Percentiles rank a stretch among this genome's conserved stretches.
Conservation (phyloP, 2,888 invertebrate genomes). For the Euzetes globulus region DNA sequence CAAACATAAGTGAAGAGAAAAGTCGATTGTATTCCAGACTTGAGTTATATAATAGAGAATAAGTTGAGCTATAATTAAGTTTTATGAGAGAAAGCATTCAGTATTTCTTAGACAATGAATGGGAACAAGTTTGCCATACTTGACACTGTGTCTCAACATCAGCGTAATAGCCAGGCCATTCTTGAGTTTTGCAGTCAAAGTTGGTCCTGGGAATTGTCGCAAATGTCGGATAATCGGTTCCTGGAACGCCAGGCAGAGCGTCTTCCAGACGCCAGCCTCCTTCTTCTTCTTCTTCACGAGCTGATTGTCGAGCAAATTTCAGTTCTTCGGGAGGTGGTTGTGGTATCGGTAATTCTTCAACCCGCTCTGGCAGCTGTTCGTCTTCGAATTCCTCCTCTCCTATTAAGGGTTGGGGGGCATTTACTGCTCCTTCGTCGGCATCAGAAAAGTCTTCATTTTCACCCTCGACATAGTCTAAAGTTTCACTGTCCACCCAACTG, state of each 20-base stretch:
- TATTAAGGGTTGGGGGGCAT: not conserved
- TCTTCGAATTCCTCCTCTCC: not conserved
- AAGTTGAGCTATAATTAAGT: not conserved
- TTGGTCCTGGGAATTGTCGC: constrained; percentile 45
- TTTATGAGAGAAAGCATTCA: not conserved
- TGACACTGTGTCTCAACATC: constrained; percentile 41
- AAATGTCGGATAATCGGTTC: constrained; percentile 59
- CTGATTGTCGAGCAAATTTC: not conserved
- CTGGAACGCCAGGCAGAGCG: constrained; percentile 59
- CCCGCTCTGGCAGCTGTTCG: constrained; percentile 1
- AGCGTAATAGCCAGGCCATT: constrained; percentile 41
- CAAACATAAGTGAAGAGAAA: too few relatives aligned
- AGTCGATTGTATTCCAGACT: too few relatives aligned
- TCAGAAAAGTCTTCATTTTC: not conserved
- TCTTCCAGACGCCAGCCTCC: constrained; percentile 27
- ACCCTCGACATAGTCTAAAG: not conserved
- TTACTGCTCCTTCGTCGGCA: not conserved
- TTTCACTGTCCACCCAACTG: constrained; percentile 25
- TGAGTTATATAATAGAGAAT: not conserved
- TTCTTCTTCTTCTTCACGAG: not conserved
- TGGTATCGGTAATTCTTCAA: not conserved
- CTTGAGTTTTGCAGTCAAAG: constrained; percentile 39
- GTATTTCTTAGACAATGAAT: not conserved
- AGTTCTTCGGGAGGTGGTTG: not conserved
- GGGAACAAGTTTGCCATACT: constrained; percentile 26